A percentile compares a stretch with the other conserved stretches of the same genome.
These are phyloP conservation scores for Dolichotis patagonum DNA, from an alignment of 2,113 vertebrate species.

Conservation along the genomic window DNA sequence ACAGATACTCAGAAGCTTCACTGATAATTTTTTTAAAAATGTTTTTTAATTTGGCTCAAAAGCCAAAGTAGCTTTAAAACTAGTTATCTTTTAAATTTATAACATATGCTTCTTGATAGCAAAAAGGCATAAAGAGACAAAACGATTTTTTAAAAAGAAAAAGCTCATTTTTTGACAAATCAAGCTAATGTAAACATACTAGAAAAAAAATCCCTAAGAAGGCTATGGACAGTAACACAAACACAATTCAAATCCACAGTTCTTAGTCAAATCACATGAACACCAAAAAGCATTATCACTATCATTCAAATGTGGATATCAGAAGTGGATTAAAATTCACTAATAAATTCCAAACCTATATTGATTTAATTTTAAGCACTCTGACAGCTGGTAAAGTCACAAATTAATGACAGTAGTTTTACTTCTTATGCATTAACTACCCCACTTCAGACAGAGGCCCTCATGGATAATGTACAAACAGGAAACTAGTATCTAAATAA, in stretches of 20 bases:
- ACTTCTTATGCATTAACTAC: background rate
- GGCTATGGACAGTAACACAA: background rate
- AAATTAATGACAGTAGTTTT: background rate
- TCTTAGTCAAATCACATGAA: background rate
- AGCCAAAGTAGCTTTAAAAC: background rate
- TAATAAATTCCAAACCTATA: conserved; percentile 36
- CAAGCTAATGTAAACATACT: background rate
- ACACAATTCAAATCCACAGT: conserved; percentile 24
- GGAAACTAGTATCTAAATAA: background rate
- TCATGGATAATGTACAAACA: background rate
- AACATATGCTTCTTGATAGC: background rate
- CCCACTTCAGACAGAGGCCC: background rate
- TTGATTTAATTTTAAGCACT: conserved; percentile 20
- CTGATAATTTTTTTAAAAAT: conserved; percentile 26
- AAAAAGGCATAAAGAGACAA: conserved; percentile 27
- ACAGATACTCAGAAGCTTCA: background rate
- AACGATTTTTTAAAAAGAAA: background rate
- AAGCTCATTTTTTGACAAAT: background rate
- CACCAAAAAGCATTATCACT: background rate
- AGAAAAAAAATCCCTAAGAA: conserved; percentile 54
- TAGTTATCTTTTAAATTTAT: conserved; percentile 22
- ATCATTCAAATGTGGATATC: background rate
- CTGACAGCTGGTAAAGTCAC: background rate
- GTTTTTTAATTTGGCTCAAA: conserved; percentile 38
- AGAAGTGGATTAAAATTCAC: background rate